Evolutionary conservation across 1,140 invertebrate genomes (phyloP), one percentile per base, ranked within the genome.

Genomic region (Cyclina sinensis): DNA sequence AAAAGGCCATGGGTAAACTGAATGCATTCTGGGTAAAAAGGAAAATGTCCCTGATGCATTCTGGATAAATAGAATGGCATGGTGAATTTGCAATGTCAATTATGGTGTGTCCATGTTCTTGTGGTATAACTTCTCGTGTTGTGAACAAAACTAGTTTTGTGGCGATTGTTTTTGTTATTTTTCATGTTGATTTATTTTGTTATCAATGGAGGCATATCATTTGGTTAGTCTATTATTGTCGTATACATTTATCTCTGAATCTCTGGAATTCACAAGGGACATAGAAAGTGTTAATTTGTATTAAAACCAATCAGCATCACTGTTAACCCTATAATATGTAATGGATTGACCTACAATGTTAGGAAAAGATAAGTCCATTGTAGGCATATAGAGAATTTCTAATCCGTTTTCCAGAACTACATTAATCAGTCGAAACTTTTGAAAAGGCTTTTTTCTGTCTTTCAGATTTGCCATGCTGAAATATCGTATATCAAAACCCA

Each of bases 121-220:
- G 32, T 70, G 30, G 30, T 70, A 70, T 35, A 18, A 37, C 37
- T 70, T 70, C 65, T 37, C 4, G 65, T 70, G 65, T 70, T 70
- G 65, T 70, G 65, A 70, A 70, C 65, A 70, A 65, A 70, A 35
- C 35, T 70, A 37, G 65, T 70, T 70, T 70, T 70, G 65, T 70
- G 65, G 32, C 37, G 32, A 70, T 21, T 70, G 27, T 30, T 65
- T 18, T 65, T 65, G 32, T 70, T 70, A 70, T 70, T 70, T 37
- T 18, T 70, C 32, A 70, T 37, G 30, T 70, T 70, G 32, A 70
- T 37, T 37, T 70, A 70, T 70, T 70, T 70, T 70, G 65, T 70
- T 70, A 70, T 70, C 65, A 70, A 70, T 27, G 16, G 37, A 70
- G 32, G 65, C 65, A 70, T 70, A 70, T 70, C 65, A 70, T 12